These are phyloP conservation scores for Phyllotreta cruciferae DNA, from an alignment of 2,888 invertebrate genomes.

Conservation along the genomic window DNA sequence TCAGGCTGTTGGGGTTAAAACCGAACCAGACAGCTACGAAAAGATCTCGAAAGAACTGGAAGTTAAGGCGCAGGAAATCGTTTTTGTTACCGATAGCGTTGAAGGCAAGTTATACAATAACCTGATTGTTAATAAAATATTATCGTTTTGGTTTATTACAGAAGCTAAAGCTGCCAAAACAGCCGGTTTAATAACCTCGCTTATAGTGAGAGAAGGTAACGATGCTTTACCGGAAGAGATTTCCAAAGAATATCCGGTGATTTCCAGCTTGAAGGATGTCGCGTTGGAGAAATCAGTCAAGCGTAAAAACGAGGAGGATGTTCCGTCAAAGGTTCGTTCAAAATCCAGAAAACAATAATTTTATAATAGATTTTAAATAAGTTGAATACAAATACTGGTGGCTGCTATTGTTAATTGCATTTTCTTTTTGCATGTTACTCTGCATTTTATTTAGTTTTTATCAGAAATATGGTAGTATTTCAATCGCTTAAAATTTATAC, in stretches of 20 bases:
- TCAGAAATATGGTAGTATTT: neutral
- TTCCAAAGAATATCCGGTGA: slow-evolving; percentile 63
- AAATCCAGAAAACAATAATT: slow-evolving; percentile 42
- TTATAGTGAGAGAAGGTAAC: slow-evolving; percentile 84
- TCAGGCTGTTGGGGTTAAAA: slow-evolving; percentile 83
- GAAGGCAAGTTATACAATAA: slow-evolving; percentile 68
- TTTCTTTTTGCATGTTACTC: slow-evolving; percentile 15
- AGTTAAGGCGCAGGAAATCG: slow-evolving; percentile 69
- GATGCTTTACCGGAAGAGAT: slow-evolving; percentile 70
- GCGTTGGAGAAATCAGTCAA: slow-evolving; percentile 51
- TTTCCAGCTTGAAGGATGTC: slow-evolving; percentile 70
- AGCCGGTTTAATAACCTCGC: slow-evolving; percentile 73
- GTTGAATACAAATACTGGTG: slow-evolving; percentile 13
- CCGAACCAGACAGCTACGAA: slow-evolving; percentile 77
- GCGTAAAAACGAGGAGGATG: slow-evolving; percentile 54
- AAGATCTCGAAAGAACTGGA: slow-evolving; percentile 76
- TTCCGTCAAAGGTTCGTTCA: slow-evolving; percentile 54
- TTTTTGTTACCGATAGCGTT: slow-evolving; percentile 87
- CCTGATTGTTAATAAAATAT: neutral
- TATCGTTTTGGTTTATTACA: slow-evolving; percentile 51
- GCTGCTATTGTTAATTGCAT: slow-evolving; percentile 18
- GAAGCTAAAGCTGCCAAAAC: slow-evolving; percentile 84
- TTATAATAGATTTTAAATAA: slow-evolving; percentile 12
- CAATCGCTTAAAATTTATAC: too few species aligned
- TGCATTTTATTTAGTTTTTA: slow-evolving; percentile 28